These are phyloP conservation scores for Oryzias woworae DNA, from an alignment of 2,113 vertebrate genomes.

Conservation along the genomic window DNA sequence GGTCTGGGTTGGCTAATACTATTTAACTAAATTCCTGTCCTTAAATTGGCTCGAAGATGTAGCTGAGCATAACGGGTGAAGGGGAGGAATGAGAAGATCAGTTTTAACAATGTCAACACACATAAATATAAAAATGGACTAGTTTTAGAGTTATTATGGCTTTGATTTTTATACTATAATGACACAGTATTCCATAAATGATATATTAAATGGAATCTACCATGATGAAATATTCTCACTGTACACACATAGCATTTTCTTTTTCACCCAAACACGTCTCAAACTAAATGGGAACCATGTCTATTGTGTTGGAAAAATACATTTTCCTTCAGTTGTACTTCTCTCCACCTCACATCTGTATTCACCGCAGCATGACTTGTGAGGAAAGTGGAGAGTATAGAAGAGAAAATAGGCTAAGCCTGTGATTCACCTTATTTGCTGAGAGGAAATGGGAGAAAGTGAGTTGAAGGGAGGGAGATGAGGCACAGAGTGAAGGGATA, in stretches of 20 bases:
- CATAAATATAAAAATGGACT: no score
- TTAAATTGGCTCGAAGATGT: slow-evolving; percentile 45
- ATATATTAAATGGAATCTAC: no score
- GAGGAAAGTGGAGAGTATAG: slow-evolving; percentile 8
- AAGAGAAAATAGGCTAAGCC: slow-evolving; percentile 13
- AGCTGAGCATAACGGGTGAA: slow-evolving; percentile 7
- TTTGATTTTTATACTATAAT: no score
- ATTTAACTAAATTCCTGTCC: slow-evolving; percentile 46
- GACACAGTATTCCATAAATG: no score
- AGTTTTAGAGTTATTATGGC: no score
- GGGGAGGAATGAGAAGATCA: slow-evolving; percentile 11
- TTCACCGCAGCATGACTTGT: slow-evolving; percentile 22
- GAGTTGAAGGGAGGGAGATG: slow-evolving; percentile 8
- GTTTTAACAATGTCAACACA: not conserved
- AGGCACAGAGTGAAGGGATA: slow-evolving; percentile 7
- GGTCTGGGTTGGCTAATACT: slow-evolving; percentile 42
- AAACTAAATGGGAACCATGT: not conserved
- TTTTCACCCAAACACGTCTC: not conserved
- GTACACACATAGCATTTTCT: no score
- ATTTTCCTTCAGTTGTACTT: slow-evolving; percentile 1
- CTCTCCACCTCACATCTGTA: slow-evolving; percentile 14
- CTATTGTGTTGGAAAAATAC: not conserved
- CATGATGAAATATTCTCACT: no score
- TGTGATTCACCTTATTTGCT: slow-evolving; percentile 26
- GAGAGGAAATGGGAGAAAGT: slow-evolving; percentile 1